phyloP scores from a whole-genome alignment of 2,888 invertebrate species.

The Sinopyrophorus schimmeli region DNA sequence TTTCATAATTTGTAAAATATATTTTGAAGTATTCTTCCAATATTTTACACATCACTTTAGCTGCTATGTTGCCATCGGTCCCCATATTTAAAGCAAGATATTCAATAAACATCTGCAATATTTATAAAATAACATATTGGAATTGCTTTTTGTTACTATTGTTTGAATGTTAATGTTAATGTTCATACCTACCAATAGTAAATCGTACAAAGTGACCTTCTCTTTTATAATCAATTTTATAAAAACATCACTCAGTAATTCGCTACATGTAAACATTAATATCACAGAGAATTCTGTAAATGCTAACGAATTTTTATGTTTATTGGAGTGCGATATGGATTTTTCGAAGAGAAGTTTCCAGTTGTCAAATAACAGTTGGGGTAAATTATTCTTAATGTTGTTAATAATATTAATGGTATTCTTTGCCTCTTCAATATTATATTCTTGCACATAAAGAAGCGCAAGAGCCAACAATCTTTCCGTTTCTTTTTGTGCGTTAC shows the following conservation, averaged over 20 bases:
- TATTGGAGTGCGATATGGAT: slow-evolving; percentile 45
- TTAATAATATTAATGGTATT: slow-evolving; percentile 44
- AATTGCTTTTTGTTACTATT: no score
- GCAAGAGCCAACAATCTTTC: slow-evolving; percentile 56
- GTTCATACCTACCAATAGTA: slow-evolving; percentile 46
- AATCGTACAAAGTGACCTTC: slow-evolving; percentile 54
- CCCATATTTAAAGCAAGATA: slow-evolving; percentile 70
- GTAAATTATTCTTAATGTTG: slow-evolving; percentile 51
- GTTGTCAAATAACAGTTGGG: slow-evolving; percentile 53
- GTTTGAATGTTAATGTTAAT: no score
- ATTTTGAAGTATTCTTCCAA: slow-evolving; percentile 57
- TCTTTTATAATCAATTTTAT: slow-evolving; percentile 56
- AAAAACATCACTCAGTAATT: slow-evolving; percentile 56
- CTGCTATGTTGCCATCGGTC: slow-evolving; percentile 55
- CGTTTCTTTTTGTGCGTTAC: slow-evolving; percentile 47
- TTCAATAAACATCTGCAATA: slow-evolving; percentile 62
- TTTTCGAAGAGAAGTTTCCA: slow-evolving; percentile 60
- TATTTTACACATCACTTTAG: slow-evolving; percentile 58
- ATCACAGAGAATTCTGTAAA: slow-evolving; percentile 62
- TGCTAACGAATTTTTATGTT: slow-evolving; percentile 52
- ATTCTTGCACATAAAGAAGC: slow-evolving; percentile 59
- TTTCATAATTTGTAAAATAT: slow-evolving; percentile 48
- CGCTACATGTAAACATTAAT: slow-evolving; percentile 57
- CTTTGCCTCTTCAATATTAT: slow-evolving; percentile 56
- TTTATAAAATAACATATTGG: not conserved